phyloP scores from a whole-genome alignment of 2,797 vertebrate species.

The Glyptemys insculpta region DNA sequence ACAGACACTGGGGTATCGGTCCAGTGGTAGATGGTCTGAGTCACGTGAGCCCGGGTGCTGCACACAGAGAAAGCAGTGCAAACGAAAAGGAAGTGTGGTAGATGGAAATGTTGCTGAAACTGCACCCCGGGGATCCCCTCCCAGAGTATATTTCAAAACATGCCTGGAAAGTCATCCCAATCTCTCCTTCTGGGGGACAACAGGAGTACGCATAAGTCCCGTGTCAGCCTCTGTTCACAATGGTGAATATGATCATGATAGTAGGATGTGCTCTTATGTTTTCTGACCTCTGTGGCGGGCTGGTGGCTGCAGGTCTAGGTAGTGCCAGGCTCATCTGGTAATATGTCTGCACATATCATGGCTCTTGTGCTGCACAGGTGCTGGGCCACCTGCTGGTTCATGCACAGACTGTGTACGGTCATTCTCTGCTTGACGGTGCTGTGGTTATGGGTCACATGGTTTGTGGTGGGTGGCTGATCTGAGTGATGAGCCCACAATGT shows the following conservation, averaged over 20 bases:
- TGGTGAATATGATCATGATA: not conserved
- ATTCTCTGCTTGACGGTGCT: not conserved
- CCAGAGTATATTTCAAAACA: not conserved
- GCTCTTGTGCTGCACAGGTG: not conserved
- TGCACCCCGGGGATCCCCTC: rapidly evolving
- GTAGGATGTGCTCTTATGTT: not conserved
- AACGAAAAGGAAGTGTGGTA: not conserved
- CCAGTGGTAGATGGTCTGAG: not conserved
- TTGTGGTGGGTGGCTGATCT: rapidly evolving
- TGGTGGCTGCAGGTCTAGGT: not conserved
- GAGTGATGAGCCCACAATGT: not conserved
- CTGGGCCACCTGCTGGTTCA: rapidly evolving
- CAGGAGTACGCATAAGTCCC: not conserved
- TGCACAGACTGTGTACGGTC: not conserved
- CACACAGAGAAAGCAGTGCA: not conserved
- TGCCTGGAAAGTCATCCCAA: not conserved
- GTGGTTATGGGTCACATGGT: not conserved
- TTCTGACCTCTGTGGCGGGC: not conserved
- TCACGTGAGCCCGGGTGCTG: not conserved
- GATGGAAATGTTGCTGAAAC: not conserved
- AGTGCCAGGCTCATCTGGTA: not conserved
- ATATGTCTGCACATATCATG: not conserved
- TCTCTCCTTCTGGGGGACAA: too few relatives aligned
- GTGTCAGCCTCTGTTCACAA: not conserved
- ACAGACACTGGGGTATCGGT: not conserved